Percentiles rank a stretch among this genome's conserved stretches.
phyloP scores from a whole-genome alignment of 2,888 invertebrate genomes.

The Parnassius mnemosyne region DNA sequence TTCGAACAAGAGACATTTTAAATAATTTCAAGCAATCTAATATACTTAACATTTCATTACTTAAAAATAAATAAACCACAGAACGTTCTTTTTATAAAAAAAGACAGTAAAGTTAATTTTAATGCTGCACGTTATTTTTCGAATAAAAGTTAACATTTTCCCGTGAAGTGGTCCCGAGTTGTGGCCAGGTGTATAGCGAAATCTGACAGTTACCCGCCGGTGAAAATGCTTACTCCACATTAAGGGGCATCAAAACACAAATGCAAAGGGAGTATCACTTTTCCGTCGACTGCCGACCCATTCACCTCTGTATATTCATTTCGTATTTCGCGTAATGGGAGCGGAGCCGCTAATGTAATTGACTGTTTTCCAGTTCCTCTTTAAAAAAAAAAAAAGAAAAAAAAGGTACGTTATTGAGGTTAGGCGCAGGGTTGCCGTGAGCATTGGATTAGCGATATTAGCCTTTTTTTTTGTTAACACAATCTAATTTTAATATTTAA shows the following conservation, averaged over 20 bases:
- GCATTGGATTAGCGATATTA: constrained; percentile 12
- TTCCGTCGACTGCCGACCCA: constrained; percentile 24
- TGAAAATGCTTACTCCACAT: constrained; percentile 9
- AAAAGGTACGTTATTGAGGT: constrained; percentile 30
- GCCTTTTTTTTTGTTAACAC: constrained; percentile 10
- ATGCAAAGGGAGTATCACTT: constrained; percentile 23
- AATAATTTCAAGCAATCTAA: neutral
- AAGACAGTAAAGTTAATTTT: no score
- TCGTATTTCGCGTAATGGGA: constrained; percentile 55
- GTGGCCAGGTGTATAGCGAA: constrained; percentile 1
- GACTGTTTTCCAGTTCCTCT: constrained; percentile 44
- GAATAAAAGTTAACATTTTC: neutral
- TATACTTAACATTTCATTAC: neutral
- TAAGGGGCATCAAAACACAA: constrained; percentile 23
- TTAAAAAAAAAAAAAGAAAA: constrained; percentile 30
- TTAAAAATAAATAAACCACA: neutral
- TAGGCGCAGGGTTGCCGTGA: constrained; percentile 19
- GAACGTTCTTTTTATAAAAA: no score
- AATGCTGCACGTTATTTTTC: neutral
- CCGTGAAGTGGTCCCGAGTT: neutral
- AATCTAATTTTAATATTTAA: constrained; percentile 19
- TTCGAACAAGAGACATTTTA: neutral
- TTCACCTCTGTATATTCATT: constrained; percentile 27
- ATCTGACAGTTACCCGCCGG: neutral
- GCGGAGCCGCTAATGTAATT: constrained; percentile 69